A percentile compares a stretch with the other conserved stretches of the same genome.
Evolutionary conservation across 2,888 invertebrate genomes (phyloP).

Genomic region (Myathropa florea): DNA sequence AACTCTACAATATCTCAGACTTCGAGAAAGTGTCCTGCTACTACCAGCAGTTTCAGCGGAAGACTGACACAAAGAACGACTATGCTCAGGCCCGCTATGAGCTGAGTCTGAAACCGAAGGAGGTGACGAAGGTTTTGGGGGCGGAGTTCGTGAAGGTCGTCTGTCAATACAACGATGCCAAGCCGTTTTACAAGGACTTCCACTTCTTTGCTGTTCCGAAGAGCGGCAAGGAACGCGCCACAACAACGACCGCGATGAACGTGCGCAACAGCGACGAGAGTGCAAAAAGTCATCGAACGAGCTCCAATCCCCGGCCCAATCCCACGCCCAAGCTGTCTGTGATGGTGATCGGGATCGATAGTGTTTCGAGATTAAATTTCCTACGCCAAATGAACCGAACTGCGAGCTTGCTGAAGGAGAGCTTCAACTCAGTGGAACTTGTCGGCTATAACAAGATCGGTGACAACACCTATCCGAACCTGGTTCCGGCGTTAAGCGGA

Average conservation of each 20-base stretch:
- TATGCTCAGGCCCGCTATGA: slow-evolving; percentile 73
- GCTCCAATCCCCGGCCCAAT: slow-evolving; percentile 37
- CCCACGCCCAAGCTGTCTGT: slow-evolving; percentile 82
- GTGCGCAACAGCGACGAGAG: slow-evolving; percentile 41
- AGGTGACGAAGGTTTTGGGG: slow-evolving; percentile 46
- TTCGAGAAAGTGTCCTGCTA: slow-evolving; percentile 75
- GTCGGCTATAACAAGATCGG: slow-evolving; percentile 96
- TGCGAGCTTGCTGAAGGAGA: slow-evolving; percentile 82
- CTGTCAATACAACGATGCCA: slow-evolving; percentile 82
- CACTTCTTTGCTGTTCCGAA: slow-evolving; percentile 81
- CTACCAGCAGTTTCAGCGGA: slow-evolving; percentile 75
- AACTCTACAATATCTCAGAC: slow-evolving; percentile 75
- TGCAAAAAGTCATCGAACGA: slow-evolving; percentile 21
- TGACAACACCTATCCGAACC: slow-evolving; percentile 96
- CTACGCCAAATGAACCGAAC: slow-evolving; percentile 91
- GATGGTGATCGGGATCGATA: slow-evolving; percentile 91
- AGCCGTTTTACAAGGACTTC: slow-evolving; percentile 85
- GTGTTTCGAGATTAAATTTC: slow-evolving; percentile 92
- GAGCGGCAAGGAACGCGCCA: slow-evolving; percentile 73
- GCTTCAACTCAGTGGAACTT: slow-evolving; percentile 85
- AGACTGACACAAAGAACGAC: slow-evolving; percentile 74
- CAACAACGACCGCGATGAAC: slow-evolving; percentile 42
- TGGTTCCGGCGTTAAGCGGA: slow-evolving; percentile 90
- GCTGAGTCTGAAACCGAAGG: slow-evolving; percentile 77
- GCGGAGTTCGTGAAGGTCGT: slow-evolving; percentile 86